Evolutionary conservation across 2,888 invertebrate species (phyloP).

Genomic region (Ephialtes manifestator): DNA sequence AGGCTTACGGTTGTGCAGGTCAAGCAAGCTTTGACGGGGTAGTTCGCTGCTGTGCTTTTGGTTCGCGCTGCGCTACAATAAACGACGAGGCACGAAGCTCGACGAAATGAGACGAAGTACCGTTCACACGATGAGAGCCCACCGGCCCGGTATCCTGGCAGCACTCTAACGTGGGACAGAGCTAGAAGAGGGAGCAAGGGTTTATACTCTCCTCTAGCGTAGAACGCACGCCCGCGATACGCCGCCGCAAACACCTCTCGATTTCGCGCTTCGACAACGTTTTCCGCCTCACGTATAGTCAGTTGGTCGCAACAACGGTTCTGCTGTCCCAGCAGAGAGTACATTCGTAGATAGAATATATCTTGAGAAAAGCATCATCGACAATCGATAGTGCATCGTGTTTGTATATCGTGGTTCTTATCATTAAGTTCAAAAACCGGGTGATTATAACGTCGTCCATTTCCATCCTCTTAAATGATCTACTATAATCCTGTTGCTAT

Average conservation of each 20-base stretch:
- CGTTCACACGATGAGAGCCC: constrained; percentile 34
- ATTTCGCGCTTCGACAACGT: constrained; percentile 40
- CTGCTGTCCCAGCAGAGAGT: neutral
- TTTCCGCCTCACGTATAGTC: constrained; percentile 13
- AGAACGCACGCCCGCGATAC: constrained; percentile 39
- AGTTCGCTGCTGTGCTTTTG: constrained; percentile 31
- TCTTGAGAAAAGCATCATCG: neutral
- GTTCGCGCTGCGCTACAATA: constrained; percentile 34
- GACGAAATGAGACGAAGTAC: constrained; percentile 64
- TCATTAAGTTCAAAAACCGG: neutral
- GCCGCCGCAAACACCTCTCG: constrained; percentile 33
- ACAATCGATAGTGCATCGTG: constrained; percentile 31
- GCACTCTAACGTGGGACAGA: constrained; percentile 61
- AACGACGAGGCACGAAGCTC: constrained; percentile 61
- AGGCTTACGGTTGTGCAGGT: constrained; percentile 36
- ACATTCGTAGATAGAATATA: constrained; percentile 2
- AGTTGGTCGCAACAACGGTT: neutral
- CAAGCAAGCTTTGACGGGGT: constrained; percentile 29
- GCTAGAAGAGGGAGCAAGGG: constrained; percentile 62
- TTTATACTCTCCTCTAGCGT: constrained; percentile 43
- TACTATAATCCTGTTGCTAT: neutral
- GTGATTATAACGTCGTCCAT: no score
- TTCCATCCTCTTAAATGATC: neutral
- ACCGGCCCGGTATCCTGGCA: constrained; percentile 56
- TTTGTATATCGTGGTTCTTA: constrained; percentile 7